These are phyloP conservation scores for Sarcophaga caerulescens DNA, from an alignment of 2,888 invertebrate species.

Conservation along the genomic window DNA sequence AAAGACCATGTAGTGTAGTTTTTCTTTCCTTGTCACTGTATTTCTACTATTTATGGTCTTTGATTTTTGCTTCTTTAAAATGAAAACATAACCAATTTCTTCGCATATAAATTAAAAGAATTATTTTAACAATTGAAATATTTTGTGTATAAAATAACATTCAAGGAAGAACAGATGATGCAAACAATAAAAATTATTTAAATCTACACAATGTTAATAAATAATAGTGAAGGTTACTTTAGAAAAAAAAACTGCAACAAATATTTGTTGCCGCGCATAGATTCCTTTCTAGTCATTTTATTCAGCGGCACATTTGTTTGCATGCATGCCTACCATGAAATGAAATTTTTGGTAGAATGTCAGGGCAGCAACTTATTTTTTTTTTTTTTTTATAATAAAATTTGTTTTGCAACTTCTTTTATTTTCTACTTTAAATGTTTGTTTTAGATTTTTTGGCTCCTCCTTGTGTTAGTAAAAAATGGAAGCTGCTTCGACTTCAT, in stretches of 20 bases:
- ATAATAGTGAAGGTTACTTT: constrained; percentile 38
- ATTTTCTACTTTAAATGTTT: background rate
- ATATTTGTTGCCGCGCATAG: constrained; percentile 34
- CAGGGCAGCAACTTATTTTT: constrained; percentile 45
- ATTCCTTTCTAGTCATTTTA: constrained; percentile 19
- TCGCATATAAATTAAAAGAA: no score
- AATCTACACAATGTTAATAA: constrained; percentile 3
- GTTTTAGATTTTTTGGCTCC: background rate
- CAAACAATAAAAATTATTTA: background rate
- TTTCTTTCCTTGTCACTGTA: no score
- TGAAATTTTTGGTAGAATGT: constrained; percentile 41
- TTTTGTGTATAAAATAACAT: no score
- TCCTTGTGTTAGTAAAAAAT: background rate
- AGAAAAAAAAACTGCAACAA: background rate
- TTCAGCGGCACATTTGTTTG: constrained; percentile 27
- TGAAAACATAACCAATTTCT: no score
- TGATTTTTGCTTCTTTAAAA: no score
- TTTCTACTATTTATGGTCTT: no score
- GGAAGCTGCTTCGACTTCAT: constrained; percentile 24
- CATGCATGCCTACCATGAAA: constrained; percentile 20
- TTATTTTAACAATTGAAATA: background rate
- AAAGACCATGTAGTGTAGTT: no score
- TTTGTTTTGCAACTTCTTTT: background rate
- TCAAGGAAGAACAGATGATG: background rate
- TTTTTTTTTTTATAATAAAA: constrained; percentile 13